Evolutionary conservation across 2,888 invertebrate genomes (phyloP).

Genomic region (Calameuta filiformis): DNA sequence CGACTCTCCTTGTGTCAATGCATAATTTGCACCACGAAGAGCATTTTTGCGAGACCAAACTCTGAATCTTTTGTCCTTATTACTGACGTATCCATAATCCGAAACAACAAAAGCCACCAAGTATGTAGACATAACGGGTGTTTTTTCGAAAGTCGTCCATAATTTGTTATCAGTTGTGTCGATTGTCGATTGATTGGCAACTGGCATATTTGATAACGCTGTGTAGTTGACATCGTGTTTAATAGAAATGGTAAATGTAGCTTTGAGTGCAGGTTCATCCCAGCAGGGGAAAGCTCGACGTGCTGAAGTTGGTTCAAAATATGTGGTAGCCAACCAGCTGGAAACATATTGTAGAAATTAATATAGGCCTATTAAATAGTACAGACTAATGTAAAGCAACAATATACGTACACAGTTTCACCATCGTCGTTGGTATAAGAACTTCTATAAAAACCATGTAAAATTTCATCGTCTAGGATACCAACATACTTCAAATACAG

Average conservation of each 20-base stretch:
- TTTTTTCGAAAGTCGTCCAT: conserved; percentile 74
- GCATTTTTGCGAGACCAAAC: conserved; percentile 79
- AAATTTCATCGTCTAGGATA: conserved; percentile 68
- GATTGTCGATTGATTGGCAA: conserved; percentile 11
- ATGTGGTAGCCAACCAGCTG: conserved; percentile 76
- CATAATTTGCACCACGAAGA: conserved; percentile 83
- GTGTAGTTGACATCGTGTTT: no score
- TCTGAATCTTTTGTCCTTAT: conserved; percentile 68
- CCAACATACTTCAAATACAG: conserved; percentile 71
- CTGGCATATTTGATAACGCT: conserved; percentile 56
- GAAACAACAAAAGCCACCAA: conserved; percentile 94
- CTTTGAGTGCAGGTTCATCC: conserved; percentile 72
- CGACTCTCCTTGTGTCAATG: conserved; percentile 92
- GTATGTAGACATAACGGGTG: conserved; percentile 96
- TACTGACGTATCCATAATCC: conserved; percentile 94
- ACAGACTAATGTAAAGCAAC: no score
- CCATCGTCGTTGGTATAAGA: conserved; percentile 69
- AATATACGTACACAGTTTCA: conserved; percentile 53
- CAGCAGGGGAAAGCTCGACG: conserved; percentile 71
- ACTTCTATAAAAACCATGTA: conserved; percentile 77
- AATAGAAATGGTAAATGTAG: conserved; percentile 63
- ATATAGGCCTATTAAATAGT: no score
- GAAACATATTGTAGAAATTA: conserved; percentile 29
- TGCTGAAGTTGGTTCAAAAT: conserved; percentile 70
- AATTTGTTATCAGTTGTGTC: conserved; percentile 21